Percentiles rank a stretch among this genome's conserved stretches.
Evolutionary conservation across 2,797 vertebrate species (phyloP).

Genomic region (Syngnathus acus): DNA sequence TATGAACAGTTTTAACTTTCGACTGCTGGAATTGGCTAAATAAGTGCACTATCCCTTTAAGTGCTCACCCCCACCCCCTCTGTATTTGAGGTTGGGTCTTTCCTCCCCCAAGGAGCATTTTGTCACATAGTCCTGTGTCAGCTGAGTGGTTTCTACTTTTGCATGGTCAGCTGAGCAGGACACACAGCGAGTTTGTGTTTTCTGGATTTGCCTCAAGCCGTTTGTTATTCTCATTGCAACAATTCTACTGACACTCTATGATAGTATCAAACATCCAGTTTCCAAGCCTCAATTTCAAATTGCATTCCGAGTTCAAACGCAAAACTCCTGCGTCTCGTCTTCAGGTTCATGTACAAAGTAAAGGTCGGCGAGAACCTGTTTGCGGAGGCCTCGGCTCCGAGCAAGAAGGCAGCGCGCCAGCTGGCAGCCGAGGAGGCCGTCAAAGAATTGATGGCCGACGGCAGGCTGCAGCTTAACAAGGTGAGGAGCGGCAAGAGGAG

Average conservation of each 20-base stretch:
- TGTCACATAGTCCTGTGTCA: background rate
- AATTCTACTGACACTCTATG: background rate
- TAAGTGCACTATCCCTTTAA: too few species aligned
- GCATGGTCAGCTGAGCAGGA: background rate
- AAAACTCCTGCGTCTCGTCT: background rate
- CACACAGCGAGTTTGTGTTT: slow-evolving; percentile 1
- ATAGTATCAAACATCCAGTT: too few species aligned
- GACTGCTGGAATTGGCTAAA: too few species aligned
- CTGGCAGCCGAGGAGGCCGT: slow-evolving; percentile 92
- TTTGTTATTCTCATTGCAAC: background rate
- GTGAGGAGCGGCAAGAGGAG: slow-evolving; percentile 40
- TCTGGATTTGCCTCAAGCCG: background rate
- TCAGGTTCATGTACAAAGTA: slow-evolving; percentile 90
- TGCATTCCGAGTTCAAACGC: background rate
- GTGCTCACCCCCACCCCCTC: too few species aligned
- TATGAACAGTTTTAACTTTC: too few species aligned
- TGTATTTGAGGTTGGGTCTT: too few species aligned
- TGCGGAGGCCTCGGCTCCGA: slow-evolving; percentile 82
- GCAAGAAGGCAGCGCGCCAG: slow-evolving; percentile 92
- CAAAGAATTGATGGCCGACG: slow-evolving; percentile 80
- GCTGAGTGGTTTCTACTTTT: background rate
- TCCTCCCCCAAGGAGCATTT: background rate
- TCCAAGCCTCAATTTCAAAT: background rate
- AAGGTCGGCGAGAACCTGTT: slow-evolving; percentile 83
- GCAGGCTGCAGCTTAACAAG: slow-evolving; percentile 72